These are phyloP conservation scores for Tachyglossus aculeatus DNA, from an alignment of 2,797 vertebrate species.

Conservation along the genomic window DNA sequence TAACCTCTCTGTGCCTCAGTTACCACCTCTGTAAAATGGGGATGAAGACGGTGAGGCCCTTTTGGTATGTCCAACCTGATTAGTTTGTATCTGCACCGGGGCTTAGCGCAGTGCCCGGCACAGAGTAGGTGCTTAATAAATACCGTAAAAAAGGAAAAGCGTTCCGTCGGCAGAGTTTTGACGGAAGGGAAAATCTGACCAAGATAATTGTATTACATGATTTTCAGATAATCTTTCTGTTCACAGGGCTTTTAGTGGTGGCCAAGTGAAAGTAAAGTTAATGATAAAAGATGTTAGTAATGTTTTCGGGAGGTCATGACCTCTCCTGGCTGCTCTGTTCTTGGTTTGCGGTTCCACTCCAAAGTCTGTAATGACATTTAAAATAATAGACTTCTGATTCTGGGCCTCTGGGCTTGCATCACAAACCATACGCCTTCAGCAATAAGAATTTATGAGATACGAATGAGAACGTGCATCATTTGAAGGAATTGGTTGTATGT, in stretches of 20 bases:
- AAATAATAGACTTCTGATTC: slow-evolving; percentile 40
- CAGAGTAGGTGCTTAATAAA: no score
- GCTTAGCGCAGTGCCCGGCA: no score
- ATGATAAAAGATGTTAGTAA: slow-evolving; percentile 30
- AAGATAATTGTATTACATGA: not conserved
- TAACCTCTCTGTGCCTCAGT: no score
- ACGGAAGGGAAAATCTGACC: not conserved
- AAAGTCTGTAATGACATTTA: slow-evolving; percentile 46
- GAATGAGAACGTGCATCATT: not conserved
- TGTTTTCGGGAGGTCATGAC: slow-evolving; percentile 21
- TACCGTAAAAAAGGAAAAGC: no score
- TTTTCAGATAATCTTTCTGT: not conserved
- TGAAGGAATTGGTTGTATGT: not conserved
- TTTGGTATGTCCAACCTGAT: not conserved
- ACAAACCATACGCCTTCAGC: slow-evolving; percentile 20
- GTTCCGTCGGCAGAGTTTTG: no score
- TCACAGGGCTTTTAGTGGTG: not conserved
- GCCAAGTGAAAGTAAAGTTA: slow-evolving; percentile 23
- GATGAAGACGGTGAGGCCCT: no score
- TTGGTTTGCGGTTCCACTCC: slow-evolving; percentile 50
- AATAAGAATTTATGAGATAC: slow-evolving; percentile 3
- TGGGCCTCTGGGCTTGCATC: slow-evolving; percentile 1
- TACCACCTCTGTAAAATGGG: no score
- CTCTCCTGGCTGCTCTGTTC: slow-evolving; percentile 40
- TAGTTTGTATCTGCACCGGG: not conserved